Base-by-base conservation (phyloP, 2,113 vertebrate genomes). In the Nyctereutes procyonoides region DNA sequence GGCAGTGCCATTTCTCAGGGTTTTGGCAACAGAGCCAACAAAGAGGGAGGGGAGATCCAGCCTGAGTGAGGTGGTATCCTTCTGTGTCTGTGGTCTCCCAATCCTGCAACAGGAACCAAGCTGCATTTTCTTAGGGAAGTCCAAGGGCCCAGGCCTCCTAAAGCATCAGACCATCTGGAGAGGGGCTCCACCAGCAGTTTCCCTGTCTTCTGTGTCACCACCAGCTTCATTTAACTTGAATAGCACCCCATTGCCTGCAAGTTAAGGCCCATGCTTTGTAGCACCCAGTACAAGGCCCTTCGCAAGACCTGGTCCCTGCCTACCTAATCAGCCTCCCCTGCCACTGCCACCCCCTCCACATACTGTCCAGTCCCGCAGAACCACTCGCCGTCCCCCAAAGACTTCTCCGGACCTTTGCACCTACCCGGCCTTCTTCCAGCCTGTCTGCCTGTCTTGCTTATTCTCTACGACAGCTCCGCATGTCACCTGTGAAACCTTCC, bases 1-100 rank as follows among this genome's bases (percentile, higher is more conserved):
- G 93, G 56, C 62, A 14, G 65, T 65, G 84, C 94, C 94, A 11
- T 88, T 88, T 82, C 97, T 93, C 87, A 48, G 95, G n/a, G n/a
- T 69, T 0, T 60, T 83, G 95, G 96, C 96, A 15, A 32, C 28
- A 1, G 86, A 71, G 58, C 86, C 93, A 51, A 32, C 84, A 51
- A 43, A 82, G 15, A 55, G 32, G 73, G 56, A 56, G 32, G 82
- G 6, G 0, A 62, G 81, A 3, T 8, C 16, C 4, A 0, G 15
- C 43, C 74, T 88, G 38, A 53, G 67, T 1, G 26, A 38, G 76
- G 43, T 69, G 9, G 83, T 14, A n/a, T 35, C 67, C 90, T 65
- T 73, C 30, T 62, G 11, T 51, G 30, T 55, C 74, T 79, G 56
- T 55, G 65, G 43, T 32, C 48, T 69, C 43, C 58, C 20, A 3